Percentiles rank a stretch among this genome's conserved stretches.
These are phyloP conservation scores for Drosophila santomea DNA, from an alignment of 1,140 invertebrate species.

Conservation along the genomic window DNA sequence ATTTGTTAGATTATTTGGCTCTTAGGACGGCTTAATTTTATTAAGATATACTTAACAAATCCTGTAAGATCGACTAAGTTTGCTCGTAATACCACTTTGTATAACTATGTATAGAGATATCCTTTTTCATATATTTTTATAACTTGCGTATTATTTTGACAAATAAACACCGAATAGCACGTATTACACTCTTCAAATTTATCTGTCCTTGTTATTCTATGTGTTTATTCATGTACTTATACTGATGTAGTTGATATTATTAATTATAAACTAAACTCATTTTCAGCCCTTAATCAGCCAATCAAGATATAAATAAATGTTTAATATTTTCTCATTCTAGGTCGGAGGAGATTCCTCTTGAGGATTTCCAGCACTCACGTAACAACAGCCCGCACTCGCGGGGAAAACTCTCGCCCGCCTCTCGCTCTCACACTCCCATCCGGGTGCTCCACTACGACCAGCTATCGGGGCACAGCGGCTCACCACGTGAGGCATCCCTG, in stretches of 20 bases:
- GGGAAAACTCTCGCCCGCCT: slow-evolving; percentile 62
- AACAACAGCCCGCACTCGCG: slow-evolving; percentile 80
- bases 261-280: background rate
- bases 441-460: slow-evolving; percentile 84
- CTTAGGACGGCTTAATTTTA: background rate
- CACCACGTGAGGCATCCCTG: slow-evolving; percentile 62
- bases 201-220: background rate
- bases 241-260: background rate
- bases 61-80: background rate
- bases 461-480: slow-evolving; percentile 84
- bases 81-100: background rate
- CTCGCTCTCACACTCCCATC: slow-evolving; percentile 78
- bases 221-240: too few relatives aligned
- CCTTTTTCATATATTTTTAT: background rate
- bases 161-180: background rate
- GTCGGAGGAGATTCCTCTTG: slow-evolving; percentile 93
- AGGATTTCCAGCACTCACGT: slow-evolving; percentile 88
- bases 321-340: slow-evolving; percentile 55
- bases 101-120: background rate
- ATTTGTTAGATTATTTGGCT: background rate
- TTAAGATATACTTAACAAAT: background rate
- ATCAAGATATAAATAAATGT: too few relatives aligned
- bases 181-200: background rate
- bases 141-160: background rate
- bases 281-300: background rate